Percentiles rank a stretch among this genome's conserved stretches.
phyloP scores from a whole-genome alignment of 2,113 vertebrate species.

The Rhodinocichla rosea region DNA sequence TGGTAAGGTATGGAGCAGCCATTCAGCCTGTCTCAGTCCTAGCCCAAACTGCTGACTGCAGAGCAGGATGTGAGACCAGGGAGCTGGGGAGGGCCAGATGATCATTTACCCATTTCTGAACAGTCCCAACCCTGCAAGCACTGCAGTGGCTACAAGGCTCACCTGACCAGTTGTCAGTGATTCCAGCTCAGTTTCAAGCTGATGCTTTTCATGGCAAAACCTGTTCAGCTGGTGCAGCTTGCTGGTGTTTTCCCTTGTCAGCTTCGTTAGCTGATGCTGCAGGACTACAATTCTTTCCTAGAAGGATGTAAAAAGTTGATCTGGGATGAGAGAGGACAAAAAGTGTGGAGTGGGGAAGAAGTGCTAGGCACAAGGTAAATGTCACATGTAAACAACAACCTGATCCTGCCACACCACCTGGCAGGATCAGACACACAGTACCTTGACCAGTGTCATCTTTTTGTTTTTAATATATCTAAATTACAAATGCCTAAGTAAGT shows the following conservation, averaged over 20 bases:
- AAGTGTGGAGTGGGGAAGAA: neutral
- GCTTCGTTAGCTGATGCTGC: constrained; percentile 66
- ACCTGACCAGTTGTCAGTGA: constrained; percentile 76
- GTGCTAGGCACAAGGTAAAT: fast-evolving
- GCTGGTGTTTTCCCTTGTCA: constrained; percentile 78
- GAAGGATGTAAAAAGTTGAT: neutral
- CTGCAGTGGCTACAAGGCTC: neutral
- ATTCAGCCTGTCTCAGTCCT: neutral
- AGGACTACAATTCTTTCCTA: constrained; percentile 77
- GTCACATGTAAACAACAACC: neutral
- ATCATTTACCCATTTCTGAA: neutral
- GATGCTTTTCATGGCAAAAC: constrained; percentile 74
- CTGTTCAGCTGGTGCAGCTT: constrained; percentile 71
- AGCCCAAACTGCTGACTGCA: neutral
- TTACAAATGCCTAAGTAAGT: neutral
- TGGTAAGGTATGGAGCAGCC: neutral
- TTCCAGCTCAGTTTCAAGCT: constrained; percentile 77
- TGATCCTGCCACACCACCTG: neutral
- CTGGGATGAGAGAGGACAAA: neutral
- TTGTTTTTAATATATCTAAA: neutral
- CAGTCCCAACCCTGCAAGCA: neutral
- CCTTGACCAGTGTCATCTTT: neutral
- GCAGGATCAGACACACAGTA: too few species aligned
- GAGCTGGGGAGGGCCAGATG: neutral
- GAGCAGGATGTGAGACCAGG: neutral